Base-by-base conservation (phyloP, 1,140 invertebrate species). In the Belonocnema kinseyi region DNA sequence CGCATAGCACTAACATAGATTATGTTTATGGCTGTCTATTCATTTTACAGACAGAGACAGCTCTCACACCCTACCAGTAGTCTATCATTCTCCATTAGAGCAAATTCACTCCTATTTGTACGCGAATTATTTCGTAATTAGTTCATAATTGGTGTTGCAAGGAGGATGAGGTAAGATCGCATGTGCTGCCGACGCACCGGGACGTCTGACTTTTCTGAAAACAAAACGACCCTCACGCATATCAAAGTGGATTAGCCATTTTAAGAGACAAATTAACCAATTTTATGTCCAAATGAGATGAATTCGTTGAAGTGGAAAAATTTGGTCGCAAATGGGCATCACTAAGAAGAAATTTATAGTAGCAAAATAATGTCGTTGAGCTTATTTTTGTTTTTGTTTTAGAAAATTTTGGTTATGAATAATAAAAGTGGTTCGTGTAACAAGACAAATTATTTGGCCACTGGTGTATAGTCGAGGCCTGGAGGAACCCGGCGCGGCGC, bases 101-200 rank as follows among this genome's bases (percentile, higher is more conserved):
- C 72, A 21, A 56, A 56, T 66, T 50, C 52, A 50, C 26, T 72
- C n/a, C 75, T 86, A 82, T 85, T 85, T 83, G 81, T 79, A 77
- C 74, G 72, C 66, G 73, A 81, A 88, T 87, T 83, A 83, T 86
- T 88, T 83, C 75, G 78, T 87, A 88, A 89, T 87, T 87, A 84
- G 79, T 83, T 73, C 51, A 51, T 87, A 85, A 87, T 87, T 85
- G 82, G 73, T 74, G 75, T 83, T 78, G 79, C 73, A 74, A 73
- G 77, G 51, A 77, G 72, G 75, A 79, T 82, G 80, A 84, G 77
- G 82, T 77, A 83, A 83, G 78, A 85, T 89, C 80, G 87, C 87
- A 89, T 89, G 87, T 83, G 82, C 72, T 70, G 21, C n/a, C 19
- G 50, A 17, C 50, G 72, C 50, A 21, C 33, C 73, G 61, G 72